Percentiles rank a stretch among this genome's conserved stretches.
phyloP scores from a whole-genome alignment of 2,113 vertebrate genomes.

The Heliornis fulica region DNA sequence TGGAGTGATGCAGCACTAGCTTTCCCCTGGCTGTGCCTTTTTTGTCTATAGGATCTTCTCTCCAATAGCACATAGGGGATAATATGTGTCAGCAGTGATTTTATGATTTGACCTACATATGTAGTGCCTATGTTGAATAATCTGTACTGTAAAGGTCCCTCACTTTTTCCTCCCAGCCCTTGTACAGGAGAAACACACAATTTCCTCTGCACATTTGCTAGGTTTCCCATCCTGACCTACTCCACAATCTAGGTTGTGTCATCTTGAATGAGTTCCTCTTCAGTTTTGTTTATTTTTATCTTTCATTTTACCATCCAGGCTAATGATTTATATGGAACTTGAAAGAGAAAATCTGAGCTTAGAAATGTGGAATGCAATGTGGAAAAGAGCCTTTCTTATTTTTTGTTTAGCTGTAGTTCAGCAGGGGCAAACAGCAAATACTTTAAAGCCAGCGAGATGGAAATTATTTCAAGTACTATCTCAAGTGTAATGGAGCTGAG shows the following conservation, averaged over 20 bases:
- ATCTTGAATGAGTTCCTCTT: not conserved
- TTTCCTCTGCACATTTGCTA: not conserved
- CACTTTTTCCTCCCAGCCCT: accelerated
- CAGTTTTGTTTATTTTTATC: not conserved
- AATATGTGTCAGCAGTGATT: not conserved
- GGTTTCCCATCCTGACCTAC: not conserved
- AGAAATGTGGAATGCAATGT: not conserved
- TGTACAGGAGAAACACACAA: not conserved
- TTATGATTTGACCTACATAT: not conserved
- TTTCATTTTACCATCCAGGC: not conserved
- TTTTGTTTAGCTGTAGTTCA: constrained; percentile 13
- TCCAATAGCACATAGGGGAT: not conserved
- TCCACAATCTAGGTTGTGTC: not conserved
- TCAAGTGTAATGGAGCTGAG: constrained; percentile 18
- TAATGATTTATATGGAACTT: not conserved
- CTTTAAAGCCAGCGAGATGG: constrained; percentile 11
- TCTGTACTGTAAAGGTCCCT: not conserved
- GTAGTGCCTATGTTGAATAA: not conserved
- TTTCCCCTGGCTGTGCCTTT: not conserved
- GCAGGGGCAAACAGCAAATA: not conserved
- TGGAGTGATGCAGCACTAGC: not conserved
- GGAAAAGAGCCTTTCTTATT: not conserved
- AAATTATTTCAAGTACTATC: constrained; percentile 31
- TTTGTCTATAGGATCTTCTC: not conserved
- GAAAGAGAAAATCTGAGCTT: constrained; percentile 26